Evolutionary conservation across 2,797 vertebrate species (phyloP).

Genomic region (Acestrorhynchus altus): DNA sequence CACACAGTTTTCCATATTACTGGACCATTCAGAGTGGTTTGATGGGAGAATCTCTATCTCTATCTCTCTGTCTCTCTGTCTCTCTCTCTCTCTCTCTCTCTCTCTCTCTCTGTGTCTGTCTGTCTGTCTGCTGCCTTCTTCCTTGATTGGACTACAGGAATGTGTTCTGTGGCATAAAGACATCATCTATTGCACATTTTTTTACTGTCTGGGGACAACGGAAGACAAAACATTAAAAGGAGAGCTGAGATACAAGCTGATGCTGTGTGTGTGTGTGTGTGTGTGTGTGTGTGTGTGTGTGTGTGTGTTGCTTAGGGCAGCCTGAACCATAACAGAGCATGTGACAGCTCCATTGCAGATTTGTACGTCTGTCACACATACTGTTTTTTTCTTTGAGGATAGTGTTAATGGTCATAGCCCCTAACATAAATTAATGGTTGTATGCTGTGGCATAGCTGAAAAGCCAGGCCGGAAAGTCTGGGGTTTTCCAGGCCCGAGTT

Average conservation of each 20-base stretch:
- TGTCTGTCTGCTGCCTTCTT: too few species aligned
- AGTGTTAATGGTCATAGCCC: background rate
- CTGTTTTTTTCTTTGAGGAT: background rate
- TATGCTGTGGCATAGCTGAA: conserved; percentile 29
- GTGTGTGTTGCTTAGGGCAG: too few species aligned
- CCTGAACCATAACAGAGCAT: too few species aligned
- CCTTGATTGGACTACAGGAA: background rate
- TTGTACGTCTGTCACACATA: background rate
- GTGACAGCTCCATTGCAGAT: background rate
- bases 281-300: too few species aligned
- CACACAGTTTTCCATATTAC: too few species aligned
- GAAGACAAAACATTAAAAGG: background rate
- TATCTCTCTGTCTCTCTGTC: background rate
- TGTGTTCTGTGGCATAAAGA: background rate
- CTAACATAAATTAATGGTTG: conserved; percentile 22
- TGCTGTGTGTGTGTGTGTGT: background rate
- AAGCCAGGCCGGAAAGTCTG: conserved; percentile 68
- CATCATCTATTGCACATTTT: background rate
- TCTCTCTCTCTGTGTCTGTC: background rate
- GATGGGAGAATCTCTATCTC: background rate
- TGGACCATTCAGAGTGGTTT: too few species aligned
- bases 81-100: background rate
- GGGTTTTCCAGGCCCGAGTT: conserved; percentile 77
- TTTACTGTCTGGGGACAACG: background rate
- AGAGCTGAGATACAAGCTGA: background rate